Evolutionary conservation across 2,797 vertebrate species (phyloP).

Genomic region (Dendrocincla fuliginosa): DNA sequence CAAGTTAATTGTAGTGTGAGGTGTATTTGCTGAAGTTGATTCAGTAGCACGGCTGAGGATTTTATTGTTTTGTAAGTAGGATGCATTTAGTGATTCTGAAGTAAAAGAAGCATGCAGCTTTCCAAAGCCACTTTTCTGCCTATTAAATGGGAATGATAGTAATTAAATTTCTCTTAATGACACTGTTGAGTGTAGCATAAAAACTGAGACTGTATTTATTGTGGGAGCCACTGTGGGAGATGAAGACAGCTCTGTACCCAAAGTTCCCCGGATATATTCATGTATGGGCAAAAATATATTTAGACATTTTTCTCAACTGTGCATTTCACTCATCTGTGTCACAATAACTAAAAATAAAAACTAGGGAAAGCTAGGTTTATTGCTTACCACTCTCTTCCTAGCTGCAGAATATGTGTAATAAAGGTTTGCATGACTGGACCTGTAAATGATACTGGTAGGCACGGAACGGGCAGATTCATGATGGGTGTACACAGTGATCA

Average conservation of each 20-base stretch:
- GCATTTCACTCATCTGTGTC: slow-evolving; percentile 1
- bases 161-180: background rate
- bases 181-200: background rate
- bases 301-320: background rate
- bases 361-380: background rate
- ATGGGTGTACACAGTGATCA: background rate
- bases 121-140: background rate
- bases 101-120: background rate
- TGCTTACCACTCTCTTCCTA: background rate
- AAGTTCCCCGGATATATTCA: background rate
- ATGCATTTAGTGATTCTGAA: background rate
- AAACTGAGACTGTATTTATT: background rate
- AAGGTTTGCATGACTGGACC: background rate
- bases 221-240: background rate
- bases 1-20: background rate
- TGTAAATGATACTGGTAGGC: background rate
- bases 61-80: background rate
- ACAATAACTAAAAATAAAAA: slow-evolving; percentile 19
- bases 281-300: slow-evolving; percentile 1
- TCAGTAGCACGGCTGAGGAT: background rate
- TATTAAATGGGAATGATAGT: background rate
- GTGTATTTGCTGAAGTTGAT: background rate
- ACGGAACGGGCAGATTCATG: background rate
- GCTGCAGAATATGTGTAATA: background rate
- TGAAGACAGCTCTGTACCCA: background rate